These are phyloP conservation scores for Phenganax stokvisi DNA, from an alignment of 92 coral and sea anemone species.

Conservation along the genomic window DNA sequence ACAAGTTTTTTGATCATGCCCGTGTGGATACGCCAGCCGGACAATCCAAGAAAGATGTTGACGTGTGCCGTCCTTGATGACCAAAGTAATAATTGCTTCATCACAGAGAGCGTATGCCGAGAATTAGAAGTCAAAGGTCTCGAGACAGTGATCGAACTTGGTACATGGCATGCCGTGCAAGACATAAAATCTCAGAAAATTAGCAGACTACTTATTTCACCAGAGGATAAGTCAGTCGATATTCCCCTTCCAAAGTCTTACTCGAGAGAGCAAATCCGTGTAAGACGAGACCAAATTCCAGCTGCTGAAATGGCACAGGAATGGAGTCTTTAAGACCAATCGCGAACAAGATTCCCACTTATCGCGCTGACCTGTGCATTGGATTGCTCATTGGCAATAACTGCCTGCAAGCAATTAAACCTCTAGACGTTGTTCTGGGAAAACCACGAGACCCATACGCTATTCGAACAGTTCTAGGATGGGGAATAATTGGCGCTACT, in stretches of 20 bases:
- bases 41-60: constrained; percentile 24
- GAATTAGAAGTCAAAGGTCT: constrained; percentile 46
- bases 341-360: constrained; percentile 28
- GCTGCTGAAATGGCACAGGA: constrained; percentile 44
- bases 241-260: constrained; percentile 45
- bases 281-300: constrained; percentile 53
- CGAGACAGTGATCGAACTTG: constrained; percentile 31
- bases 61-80: constrained; percentile 57
- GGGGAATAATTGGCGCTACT: constrained; percentile 47
- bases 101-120: constrained; percentile 39
- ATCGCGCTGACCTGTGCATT: neutral
- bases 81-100: constrained; percentile 54
- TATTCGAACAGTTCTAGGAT: constrained; percentile 26
- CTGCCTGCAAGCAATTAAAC: constrained; percentile 48
- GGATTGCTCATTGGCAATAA: constrained; percentile 49
- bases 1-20: constrained; percentile 47
- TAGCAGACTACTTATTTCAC: constrained; percentile 39
- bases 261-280: constrained; percentile 49
- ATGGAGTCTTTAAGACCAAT: constrained; percentile 46
- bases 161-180: constrained; percentile 50
- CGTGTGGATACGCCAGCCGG: constrained; percentile 43
- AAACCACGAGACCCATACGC: too few relatives aligned
- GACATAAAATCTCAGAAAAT: constrained; percentile 37
- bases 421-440: neutral
- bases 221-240: constrained; percentile 27